These are phyloP conservation scores for Nyleta sp. DNA, from an alignment of 2,888 invertebrate species.

Conservation along the genomic window DNA sequence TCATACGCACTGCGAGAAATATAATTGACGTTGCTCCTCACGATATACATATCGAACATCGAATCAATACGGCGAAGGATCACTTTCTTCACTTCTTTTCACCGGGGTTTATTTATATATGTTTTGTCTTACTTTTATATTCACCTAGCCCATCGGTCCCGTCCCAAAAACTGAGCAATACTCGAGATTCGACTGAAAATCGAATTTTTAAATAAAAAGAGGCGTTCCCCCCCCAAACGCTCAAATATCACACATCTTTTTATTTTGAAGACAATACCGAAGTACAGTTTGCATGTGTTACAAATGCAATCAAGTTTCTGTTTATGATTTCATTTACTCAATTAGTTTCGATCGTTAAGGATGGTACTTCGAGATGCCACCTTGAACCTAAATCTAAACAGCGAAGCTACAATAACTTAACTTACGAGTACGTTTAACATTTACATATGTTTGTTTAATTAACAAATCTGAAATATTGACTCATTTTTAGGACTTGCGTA, in stretches of 20 bases:
- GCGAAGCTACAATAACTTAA: conserved; percentile 14
- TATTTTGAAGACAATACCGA: too few species aligned
- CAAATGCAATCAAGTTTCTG: too few species aligned
- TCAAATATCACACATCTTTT: conserved; percentile 33
- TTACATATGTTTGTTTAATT: conserved; percentile 5
- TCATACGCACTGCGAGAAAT: conserved; percentile 72
- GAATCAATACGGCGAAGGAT: conserved; percentile 28
- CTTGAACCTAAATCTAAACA: conserved; percentile 17
- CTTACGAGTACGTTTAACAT: conserved; percentile 9
- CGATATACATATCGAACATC: conserved; percentile 58
- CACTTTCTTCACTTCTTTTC: conserved; percentile 13
- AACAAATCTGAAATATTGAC: conserved; percentile 39
- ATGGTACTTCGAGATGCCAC: conserved; percentile 10
- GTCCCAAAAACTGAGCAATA: conserved; percentile 49
- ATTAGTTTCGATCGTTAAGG: neutral
- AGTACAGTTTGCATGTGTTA: too few species aligned
- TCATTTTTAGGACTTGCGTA: conserved; percentile 28
- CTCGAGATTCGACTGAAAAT: conserved; percentile 31
- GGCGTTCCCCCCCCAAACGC: neutral
- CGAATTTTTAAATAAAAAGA: neutral
- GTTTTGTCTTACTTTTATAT: too few species aligned
- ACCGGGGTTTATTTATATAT: neutral
- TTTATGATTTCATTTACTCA: neutral
- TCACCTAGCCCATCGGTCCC: too few species aligned
- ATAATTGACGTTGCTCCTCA: conserved; percentile 75